Conservation (phyloP, 35 echinoderm and acorn worm genomes). For the Nesometra sesokonis region DNA sequence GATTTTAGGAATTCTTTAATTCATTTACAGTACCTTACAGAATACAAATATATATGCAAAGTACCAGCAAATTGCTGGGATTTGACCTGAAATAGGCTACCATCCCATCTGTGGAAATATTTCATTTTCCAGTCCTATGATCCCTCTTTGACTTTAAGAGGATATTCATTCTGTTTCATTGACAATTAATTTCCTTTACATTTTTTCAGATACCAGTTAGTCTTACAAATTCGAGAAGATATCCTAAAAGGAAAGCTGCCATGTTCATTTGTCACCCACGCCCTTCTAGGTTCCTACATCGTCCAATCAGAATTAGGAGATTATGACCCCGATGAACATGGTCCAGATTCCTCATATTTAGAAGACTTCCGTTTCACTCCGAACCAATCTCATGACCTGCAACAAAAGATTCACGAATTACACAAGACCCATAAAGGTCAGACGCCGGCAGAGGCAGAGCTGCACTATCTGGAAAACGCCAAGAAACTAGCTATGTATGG, state of each 20-base stretch:
- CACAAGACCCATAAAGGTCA: conserved; percentile 99
- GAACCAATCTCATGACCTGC: conserved; percentile 28
- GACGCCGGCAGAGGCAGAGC: conserved; percentile 93
- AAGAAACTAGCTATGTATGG: conserved; percentile 99
- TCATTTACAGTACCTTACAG: too few species aligned
- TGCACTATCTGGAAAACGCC: conserved; percentile 97
- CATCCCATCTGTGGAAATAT: too few species aligned
- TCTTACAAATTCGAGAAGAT: conserved; percentile 86
- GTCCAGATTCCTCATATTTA: conserved; percentile 58
- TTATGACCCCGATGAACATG: conserved; percentile 84
- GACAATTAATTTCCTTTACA: too few species aligned
- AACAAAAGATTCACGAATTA: conserved; percentile 92
- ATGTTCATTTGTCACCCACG: conserved; percentile 86
- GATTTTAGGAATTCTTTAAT: too few species aligned
- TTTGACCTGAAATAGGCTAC: too few species aligned
- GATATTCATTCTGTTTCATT: too few species aligned
- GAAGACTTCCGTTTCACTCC: conserved; percentile 84
- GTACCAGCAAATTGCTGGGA: too few species aligned
- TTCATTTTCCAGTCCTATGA: too few species aligned
- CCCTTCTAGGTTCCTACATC: conserved; percentile 85
- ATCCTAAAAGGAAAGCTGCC: conserved; percentile 92
- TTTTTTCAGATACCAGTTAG: conserved; percentile 66
- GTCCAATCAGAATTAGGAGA: conserved; percentile 92
- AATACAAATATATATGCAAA: too few species aligned
- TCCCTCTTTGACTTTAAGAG: too few species aligned